These are phyloP conservation scores for Copsychus sechellarum DNA, from an alignment of 2,113 vertebrate genomes.

Conservation along the genomic window DNA sequence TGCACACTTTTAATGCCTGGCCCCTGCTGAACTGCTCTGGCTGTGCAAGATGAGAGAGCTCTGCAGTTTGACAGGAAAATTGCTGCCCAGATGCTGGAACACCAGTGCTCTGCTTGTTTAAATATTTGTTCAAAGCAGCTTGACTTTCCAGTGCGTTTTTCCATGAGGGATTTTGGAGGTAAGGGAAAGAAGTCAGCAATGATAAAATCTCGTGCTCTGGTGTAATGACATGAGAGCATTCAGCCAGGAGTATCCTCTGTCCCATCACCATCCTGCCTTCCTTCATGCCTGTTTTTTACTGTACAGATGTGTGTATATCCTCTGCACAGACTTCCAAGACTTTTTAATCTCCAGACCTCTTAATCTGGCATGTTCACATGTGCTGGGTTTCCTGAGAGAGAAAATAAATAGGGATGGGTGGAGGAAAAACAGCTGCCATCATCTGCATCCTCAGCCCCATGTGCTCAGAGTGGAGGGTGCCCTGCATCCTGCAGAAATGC, in stretches of 20 bases:
- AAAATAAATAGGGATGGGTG: not conserved
- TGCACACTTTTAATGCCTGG: not conserved
- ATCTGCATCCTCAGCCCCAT: not conserved
- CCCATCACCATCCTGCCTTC: not conserved
- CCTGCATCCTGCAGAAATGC: not conserved
- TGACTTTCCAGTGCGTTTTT: not conserved
- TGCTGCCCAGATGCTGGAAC: constrained; percentile 10
- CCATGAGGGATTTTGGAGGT: not conserved
- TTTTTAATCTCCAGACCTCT: not conserved
- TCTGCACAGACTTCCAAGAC: not conserved
- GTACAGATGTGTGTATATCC: rapidly evolving
- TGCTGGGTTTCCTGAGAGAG: constrained; percentile 31
- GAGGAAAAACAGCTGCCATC: not conserved
- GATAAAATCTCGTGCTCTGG: not conserved
- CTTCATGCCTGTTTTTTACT: not conserved
- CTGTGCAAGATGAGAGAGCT: not conserved
- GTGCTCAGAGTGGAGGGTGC: not conserved
- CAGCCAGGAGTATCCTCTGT: not conserved
- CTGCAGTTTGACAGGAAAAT: not conserved
- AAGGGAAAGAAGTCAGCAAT: not conserved
- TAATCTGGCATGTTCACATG: not conserved
- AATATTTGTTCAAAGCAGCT: constrained; percentile 21
- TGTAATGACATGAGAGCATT: not conserved
- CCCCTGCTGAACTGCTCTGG: not conserved
- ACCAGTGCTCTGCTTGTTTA: not conserved